A percentile compares a stretch with the other conserved stretches of the same genome.
Evolutionary conservation across 2,797 vertebrate species (phyloP).

Genomic region (Lacerta viridis): DNA sequence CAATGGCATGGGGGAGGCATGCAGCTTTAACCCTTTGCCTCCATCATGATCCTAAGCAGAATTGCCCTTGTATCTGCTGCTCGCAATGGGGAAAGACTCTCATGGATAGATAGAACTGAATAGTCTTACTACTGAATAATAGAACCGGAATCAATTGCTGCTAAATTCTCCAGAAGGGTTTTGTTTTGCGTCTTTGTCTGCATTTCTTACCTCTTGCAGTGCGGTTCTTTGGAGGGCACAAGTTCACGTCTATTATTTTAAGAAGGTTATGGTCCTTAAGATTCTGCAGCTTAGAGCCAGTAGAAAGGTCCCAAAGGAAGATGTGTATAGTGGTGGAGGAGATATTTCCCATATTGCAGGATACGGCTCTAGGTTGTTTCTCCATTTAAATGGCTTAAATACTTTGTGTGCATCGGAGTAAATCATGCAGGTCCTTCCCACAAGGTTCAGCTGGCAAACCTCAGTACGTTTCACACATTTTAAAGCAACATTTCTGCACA

Average conservation of each 20-base stretch:
- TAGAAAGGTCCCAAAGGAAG: conserved; percentile 15
- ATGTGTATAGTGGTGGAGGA: background rate
- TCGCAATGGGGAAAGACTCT: background rate
- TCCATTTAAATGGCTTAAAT: conserved; percentile 22
- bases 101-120: conserved; percentile 3
- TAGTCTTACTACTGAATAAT: background rate
- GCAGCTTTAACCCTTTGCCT: background rate
- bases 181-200: conserved; percentile 1
- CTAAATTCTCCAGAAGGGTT: conserved; percentile 11
- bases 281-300: background rate
- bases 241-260: conserved; percentile 30
- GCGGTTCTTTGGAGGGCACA: conserved; percentile 14
- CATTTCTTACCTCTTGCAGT: conserved; percentile 13
- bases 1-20: too few relatives aligned
- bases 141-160: background rate
- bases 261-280: background rate
- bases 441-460: conserved; percentile 10
- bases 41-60: background rate
- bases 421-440: background rate
- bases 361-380: background rate
- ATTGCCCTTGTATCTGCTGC: background rate
- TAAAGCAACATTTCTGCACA: background rate
- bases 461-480: background rate
- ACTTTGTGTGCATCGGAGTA: background rate
- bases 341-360: conserved; percentile 34